These are phyloP conservation scores for Athripsodes cinereus DNA, from an alignment of 2,888 invertebrate species.

Conservation along the genomic window DNA sequence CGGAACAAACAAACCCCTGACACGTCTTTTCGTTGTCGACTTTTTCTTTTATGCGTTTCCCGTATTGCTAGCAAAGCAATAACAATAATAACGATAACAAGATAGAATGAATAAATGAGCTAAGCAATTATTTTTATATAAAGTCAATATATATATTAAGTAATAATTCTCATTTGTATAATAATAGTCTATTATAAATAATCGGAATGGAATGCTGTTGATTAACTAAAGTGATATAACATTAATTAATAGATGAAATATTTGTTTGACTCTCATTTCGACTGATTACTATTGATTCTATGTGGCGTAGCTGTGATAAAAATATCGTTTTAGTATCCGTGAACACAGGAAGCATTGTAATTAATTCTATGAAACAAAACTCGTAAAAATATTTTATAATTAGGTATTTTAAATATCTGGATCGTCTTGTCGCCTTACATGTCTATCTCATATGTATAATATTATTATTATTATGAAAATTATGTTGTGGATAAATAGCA, in stretches of 20 bases:
- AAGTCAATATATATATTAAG: neutral
- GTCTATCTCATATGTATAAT: too few species aligned
- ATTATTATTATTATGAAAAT: too few species aligned
- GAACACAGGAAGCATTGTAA: conserved; percentile 25
- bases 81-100: too few species aligned
- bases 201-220: neutral
- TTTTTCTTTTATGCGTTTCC: conserved; percentile 12
- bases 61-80: conserved; percentile 15
- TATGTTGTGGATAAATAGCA: too few species aligned
- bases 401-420: neutral
- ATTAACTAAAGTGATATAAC: conserved; percentile 4
- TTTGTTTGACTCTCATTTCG: neutral
- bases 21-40: conserved; percentile 23
- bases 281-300: neutral
- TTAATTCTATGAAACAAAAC: neutral
- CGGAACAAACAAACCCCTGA: conserved; percentile 18
- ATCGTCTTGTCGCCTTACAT: too few species aligned
- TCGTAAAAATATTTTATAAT: neutral
- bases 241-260: neutral
- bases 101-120: conserved; percentile 26
- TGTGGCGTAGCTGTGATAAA: conserved; percentile 26
- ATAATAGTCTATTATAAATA: too few species aligned
- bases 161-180: neutral
- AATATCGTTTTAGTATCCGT: conserved; percentile 4
- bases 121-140: conserved; percentile 2